Base-by-base conservation (phyloP, 2,797 vertebrate species). In the Tokudaia tokunoshimensis region DNA sequence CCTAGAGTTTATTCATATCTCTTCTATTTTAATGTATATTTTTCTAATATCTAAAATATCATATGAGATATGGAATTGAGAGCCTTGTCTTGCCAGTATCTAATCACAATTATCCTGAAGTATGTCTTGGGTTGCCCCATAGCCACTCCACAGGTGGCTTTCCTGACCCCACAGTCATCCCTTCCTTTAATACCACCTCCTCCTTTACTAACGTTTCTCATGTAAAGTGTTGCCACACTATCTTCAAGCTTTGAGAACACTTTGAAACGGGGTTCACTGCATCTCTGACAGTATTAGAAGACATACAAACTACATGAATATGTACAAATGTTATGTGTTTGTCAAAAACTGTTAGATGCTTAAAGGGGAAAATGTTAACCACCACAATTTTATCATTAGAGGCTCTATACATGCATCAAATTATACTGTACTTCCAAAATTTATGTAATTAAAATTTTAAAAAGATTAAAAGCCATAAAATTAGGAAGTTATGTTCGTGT, bases 1-100 rank as follows among this genome's bases (percentile, higher is more conserved):
- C 13, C 82, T 70, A 50, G 31, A 52, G 13, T 7, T 80, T 83
- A 14, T 57, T 86, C 92, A n/a, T 22, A 86, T 37, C 78, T 94
- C 78, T 52, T 11, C 14, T 92, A 12, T 75, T 78, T 81, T 80
- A 87, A 80, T 22, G 34, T 78, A 82, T 85, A 89, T 94, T 89
- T 34, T 91, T 94, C 52, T 72, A 80, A 57, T 57, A 61, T 41
- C 76, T 31, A 85, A 96, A 86, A 13, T 13, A 65, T 17, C 22
- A 74, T 75, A 75, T n/a, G 12, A 89, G 86, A 29, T 47, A 89
- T 17, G 19, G 81, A 50, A 93, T 83, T 59, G 63, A 82, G 50
- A 89, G 9, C 3, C 24, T 17, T 85, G 37, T 83, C 79, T 91
- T 91, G 14, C 24, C 89, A 47, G 86, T 9, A 72, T 91, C 37